A percentile compares a stretch with the other conserved stretches of the same genome.
phyloP scores from a whole-genome alignment of 1,140 invertebrate species.

The Carposina sasakii region DNA sequence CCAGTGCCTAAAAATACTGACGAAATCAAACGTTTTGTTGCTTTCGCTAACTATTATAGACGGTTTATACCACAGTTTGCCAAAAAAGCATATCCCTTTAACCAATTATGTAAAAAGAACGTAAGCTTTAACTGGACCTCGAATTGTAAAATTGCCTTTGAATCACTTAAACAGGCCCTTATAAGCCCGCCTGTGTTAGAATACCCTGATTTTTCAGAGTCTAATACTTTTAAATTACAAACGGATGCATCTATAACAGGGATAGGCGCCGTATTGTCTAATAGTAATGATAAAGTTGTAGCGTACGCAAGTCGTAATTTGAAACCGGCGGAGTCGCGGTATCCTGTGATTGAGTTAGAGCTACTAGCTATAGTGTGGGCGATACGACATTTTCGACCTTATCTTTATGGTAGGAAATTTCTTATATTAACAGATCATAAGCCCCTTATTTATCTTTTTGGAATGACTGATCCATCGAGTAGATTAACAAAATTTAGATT shows the following conservation, averaged over 20 bases:
- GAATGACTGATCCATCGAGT: background rate
- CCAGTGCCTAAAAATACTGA: constrained; percentile 10
- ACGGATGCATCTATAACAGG: background rate
- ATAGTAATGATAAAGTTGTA: too few species aligned
- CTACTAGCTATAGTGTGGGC: too few species aligned
- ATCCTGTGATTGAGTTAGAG: too few species aligned
- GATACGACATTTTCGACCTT: too few species aligned
- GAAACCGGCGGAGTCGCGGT: too few species aligned
- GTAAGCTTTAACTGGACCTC: constrained; percentile 1
- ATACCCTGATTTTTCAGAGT: background rate
- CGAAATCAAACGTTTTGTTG: constrained; percentile 13
- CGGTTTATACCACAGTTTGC: constrained; percentile 12
- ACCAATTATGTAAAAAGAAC: constrained; percentile 13
- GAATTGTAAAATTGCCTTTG: background rate
- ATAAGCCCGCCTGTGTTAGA: background rate
- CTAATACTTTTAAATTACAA: background rate
- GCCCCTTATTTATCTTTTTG: background rate
- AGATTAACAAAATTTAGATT: background rate
- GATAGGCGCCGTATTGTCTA: background rate
- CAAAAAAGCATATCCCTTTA: constrained; percentile 7
- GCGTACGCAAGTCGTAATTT: too few species aligned
- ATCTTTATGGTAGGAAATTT: too few species aligned
- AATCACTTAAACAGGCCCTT: background rate
- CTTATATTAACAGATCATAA: background rate
- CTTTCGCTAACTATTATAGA: constrained; percentile 16